A percentile compares a stretch with the other conserved stretches of the same genome.
Evolutionary conservation across 2,888 invertebrate species (phyloP).

Genomic region (Chalcis sispes): DNA sequence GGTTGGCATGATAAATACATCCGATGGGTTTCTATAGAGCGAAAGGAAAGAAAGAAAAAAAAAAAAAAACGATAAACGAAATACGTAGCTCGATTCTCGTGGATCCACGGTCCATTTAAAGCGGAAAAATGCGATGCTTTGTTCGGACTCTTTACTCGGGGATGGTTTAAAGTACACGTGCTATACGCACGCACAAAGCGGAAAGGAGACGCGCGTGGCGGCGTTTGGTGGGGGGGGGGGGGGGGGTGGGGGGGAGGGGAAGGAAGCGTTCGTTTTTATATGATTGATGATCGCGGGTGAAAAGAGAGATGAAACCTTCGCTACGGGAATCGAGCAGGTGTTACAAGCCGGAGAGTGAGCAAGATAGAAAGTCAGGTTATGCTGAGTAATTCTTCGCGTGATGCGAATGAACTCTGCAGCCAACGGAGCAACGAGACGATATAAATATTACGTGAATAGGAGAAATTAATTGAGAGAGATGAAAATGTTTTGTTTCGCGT

Average conservation of each 20-base stretch:
- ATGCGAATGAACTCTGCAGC: slow-evolving; percentile 19
- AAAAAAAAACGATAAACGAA: too few species aligned
- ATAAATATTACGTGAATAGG: slow-evolving; percentile 21
- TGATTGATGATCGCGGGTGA: slow-evolving; percentile 7
- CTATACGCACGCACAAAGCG: not conserved
- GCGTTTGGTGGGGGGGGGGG: too few species aligned
- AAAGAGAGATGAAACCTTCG: not conserved
- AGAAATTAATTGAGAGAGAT: slow-evolving; percentile 26
- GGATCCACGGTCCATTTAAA: slow-evolving; percentile 15
- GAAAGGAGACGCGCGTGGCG: not conserved
- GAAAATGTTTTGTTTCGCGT: slow-evolving; percentile 27
- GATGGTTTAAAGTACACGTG: not conserved
- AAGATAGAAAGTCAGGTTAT: slow-evolving; percentile 3
- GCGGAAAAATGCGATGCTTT: slow-evolving; percentile 1
- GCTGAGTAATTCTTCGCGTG: slow-evolving; percentile 43
- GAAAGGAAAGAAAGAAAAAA: slow-evolving; percentile 7
- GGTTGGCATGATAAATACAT: slow-evolving; percentile 38
- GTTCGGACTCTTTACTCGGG: too few species aligned
- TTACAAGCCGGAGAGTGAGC: not conserved
- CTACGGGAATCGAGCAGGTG: slow-evolving; percentile 39
- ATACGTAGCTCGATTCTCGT: not conserved
- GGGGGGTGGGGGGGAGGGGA: not conserved
- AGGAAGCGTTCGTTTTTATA: not conserved
- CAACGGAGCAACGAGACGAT: not conserved
- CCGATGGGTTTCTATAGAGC: not conserved